Base-by-base conservation (phyloP, 2,113 vertebrate species). In the Tamias sibiricus region DNA sequence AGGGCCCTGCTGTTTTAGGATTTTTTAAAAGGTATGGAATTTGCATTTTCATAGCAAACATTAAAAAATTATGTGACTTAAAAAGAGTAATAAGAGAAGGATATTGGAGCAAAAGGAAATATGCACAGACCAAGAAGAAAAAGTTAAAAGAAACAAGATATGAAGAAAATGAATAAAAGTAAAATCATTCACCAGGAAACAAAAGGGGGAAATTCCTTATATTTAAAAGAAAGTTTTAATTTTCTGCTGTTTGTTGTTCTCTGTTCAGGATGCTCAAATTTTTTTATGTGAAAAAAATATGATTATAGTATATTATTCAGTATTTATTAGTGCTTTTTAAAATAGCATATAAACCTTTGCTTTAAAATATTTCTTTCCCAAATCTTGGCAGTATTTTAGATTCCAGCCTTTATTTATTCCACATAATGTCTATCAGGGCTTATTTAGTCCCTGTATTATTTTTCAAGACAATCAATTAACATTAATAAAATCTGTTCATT, bases 31-130 rank as follows among this genome's bases (percentile, higher is more conserved):
- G 32, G 3, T 59, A 59, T n/a, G 20, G 0, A 6, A 8, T 90
- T 94, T 95, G 47, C 26, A 40, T 71, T 95, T 95, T 42, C 72
- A 24, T 35, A 79, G n/a, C 16, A 88, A 92, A 77, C 9, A 68
- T 35, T 62, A 74, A 81, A 87, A 59, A 11, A 80, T 14, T 57
- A 35, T 20, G 26, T 37, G 66, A 91, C 54, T 71, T 69, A 64
- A 44, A 77, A 72, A 88, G 6, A 69, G 42, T 76, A 74, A 57
- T 72, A 92, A 24, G 16, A 28, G 13, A 90, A 79, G 6, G 47
- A 76, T 40, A 93, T 57, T 52, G 35, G 6, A 88, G 24, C 12
- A 66, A 91, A 95, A 91, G 32, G 28, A 95, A 74, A 87, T 19
- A 57, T 19, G 10, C 2, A 75, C 13, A 28, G 26, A 90, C 0